phyloP scores from a whole-genome alignment of 2,888 invertebrate genomes.

The Anoplius nigerrimus region DNA sequence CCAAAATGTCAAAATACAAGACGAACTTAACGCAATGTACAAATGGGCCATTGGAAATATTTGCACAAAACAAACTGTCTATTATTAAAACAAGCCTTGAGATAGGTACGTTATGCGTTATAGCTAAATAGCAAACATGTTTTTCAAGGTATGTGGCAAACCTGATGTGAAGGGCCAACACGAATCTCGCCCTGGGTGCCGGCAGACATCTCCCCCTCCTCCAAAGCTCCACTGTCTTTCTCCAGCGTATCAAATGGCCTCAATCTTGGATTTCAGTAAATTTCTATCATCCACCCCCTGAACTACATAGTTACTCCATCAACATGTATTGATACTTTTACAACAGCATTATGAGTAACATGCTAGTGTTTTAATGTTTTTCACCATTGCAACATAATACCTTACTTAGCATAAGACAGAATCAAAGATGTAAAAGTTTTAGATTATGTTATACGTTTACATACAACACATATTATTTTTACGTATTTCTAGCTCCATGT shows the following conservation, averaged over 20 bases:
- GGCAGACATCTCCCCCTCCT: conserved; percentile 77
- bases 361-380: conserved; percentile 28
- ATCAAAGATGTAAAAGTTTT: no score
- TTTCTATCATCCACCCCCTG: conserved; percentile 73
- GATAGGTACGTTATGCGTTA: conserved; percentile 68
- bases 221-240: conserved; percentile 74
- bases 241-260: conserved; percentile 73
- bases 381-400: neutral
- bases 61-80: neutral
- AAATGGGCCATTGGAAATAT: no score
- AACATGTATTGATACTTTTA: conserved; percentile 50
- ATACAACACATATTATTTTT: neutral
- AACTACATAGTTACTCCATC: conserved; percentile 66
- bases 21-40: neutral
- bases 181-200: conserved; percentile 86
- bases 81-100: conserved; percentile 61
- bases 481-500: neutral
- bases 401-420: neutral
- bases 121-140: conserved; percentile 67
- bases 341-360: conserved; percentile 49
- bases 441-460: neutral
- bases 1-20: neutral
- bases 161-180: conserved; percentile 87
- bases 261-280: conserved; percentile 72
- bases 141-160: conserved; percentile 73